Evolutionary conservation across 2,797 vertebrate genomes (phyloP), one percentile per base, ranked within the genome.

Genomic region (Acanthopagrus latus): DNA sequence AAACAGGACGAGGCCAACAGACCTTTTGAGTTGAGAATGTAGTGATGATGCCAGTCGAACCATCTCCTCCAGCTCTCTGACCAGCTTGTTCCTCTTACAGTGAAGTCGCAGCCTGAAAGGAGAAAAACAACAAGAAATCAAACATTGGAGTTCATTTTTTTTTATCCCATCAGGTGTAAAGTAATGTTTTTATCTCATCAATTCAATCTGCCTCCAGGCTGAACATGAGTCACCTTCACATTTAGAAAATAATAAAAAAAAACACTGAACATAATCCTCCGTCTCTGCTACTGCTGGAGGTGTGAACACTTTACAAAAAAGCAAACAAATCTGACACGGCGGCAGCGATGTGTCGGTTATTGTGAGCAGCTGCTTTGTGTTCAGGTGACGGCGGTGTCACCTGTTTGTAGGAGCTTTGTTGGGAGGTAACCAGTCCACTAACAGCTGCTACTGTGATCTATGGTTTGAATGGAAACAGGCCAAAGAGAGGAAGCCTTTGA

Each of bases 11-110:
- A 57, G 51, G 23, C 4, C 43, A 57, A 67, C 67, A 0, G 11
- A 99, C 97, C 97, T 98, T 85, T 97, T 98, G 81, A 99, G 94
- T 78, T 98, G 97, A 0, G 94, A 93, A 55, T 99, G 96, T 46
- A 99, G 89, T 5, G 95, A 82, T 0, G 97, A 91, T 2, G 97
- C 95, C 72, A 97, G 88, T 7, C 96, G 96, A 0, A 98, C 97
- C 25, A 95, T 96, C 86, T 98, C 97, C 91, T 99, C 98, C 84
- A 99, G 94, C 84, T 99, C 98, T 72, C 95, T 92, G 50, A 99
- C 96, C 87, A 99, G 90, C 81, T 97, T 96, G 87, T 96, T 99
- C 89, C 98, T 97, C 91, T 93, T 97, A 90, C 97, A 97, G 90
- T 95, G 98, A 64, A 99, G 90, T 57, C 96, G 97, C 75, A 99